Percentiles rank a stretch among this genome's conserved stretches.
Evolutionary conservation across 2,888 invertebrate genomes (phyloP).

Genomic region (Sepioteuthis lessoniana): DNA sequence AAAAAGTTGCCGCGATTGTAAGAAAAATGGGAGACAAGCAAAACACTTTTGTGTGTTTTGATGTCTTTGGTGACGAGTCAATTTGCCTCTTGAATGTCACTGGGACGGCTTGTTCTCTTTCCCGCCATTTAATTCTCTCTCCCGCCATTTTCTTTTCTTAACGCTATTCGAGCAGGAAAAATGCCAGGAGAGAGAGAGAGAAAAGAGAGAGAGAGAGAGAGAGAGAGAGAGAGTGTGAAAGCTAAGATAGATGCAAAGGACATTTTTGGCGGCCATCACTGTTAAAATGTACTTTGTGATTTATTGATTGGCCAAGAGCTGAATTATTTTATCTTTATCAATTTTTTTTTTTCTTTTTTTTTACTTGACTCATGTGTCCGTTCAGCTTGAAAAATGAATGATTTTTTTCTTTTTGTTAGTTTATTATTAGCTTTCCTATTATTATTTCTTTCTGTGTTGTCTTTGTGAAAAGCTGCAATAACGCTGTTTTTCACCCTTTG

Average conservation of each 20-base stretch:
- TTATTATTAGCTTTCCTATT: not conserved
- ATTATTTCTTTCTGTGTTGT: not conserved
- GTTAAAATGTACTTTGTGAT: slow-evolving; percentile 25
- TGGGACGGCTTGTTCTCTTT: not conserved
- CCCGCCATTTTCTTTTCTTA: not conserved
- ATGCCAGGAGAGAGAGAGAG: not conserved
- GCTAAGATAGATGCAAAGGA: no score
- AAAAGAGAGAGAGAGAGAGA: no score
- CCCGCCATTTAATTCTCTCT: not conserved
- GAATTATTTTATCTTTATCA: not conserved
- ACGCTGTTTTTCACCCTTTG: slow-evolving; percentile 3
- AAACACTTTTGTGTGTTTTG: slow-evolving; percentile 5
- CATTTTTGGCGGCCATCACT: not conserved
- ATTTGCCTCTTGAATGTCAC: not conserved
- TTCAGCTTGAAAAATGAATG: not conserved
- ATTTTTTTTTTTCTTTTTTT: not conserved
- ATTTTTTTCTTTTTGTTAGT: not conserved
- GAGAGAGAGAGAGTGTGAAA: no score
- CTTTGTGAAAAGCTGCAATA: not conserved
- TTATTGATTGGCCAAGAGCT: not conserved
- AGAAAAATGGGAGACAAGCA: slow-evolving; percentile 17
- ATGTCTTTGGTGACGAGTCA: not conserved
- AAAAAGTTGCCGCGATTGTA: not conserved
- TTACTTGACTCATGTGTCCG: not conserved
- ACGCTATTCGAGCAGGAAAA: not conserved